Evolutionary conservation across 2,888 invertebrate species (phyloP).

Genomic region (Petrolisthes manimaculis): DNA sequence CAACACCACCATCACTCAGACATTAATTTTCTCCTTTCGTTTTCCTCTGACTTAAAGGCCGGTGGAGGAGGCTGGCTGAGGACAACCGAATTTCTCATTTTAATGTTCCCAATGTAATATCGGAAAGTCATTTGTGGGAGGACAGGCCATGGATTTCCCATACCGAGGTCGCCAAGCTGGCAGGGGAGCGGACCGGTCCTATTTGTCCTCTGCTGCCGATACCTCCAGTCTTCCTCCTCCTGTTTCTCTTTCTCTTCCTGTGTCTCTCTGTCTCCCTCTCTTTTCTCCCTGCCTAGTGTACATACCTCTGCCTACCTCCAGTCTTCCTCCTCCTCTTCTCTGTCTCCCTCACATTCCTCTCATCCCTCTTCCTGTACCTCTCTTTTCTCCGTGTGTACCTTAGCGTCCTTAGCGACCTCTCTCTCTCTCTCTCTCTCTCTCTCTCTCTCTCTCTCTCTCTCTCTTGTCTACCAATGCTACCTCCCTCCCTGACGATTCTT

Average conservation of each 20-base stretch:
- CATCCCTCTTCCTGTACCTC: neutral
- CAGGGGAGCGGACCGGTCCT: constrained; percentile 14
- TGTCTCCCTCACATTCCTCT: neutral
- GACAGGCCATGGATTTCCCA: constrained; percentile 62
- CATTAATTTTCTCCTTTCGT: constrained; percentile 10
- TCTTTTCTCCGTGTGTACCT: too few species aligned
- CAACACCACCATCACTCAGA: neutral
- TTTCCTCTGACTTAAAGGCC: constrained; percentile 38
- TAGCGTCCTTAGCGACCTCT: neutral
- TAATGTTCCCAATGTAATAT: constrained; percentile 58
- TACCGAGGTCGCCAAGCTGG: constrained; percentile 62
- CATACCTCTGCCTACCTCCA: neutral
- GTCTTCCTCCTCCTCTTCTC: neutral
- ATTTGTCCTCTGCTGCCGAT: constrained; percentile 52
- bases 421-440: constrained; percentile 19
- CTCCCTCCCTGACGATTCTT: too few species aligned
- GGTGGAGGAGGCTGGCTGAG: constrained; percentile 15
- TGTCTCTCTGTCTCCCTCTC: constrained; percentile 28
- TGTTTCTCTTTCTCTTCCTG: neutral
- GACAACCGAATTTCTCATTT: constrained; percentile 54
- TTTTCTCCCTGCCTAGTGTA: neutral
- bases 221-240: constrained; percentile 27
- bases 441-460: constrained; percentile 7
- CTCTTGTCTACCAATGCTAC: neutral
- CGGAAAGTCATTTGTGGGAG: constrained; percentile 61